Conservation (phyloP, 2,797 vertebrate genomes). For the Decapterus maruadsi region DNA sequence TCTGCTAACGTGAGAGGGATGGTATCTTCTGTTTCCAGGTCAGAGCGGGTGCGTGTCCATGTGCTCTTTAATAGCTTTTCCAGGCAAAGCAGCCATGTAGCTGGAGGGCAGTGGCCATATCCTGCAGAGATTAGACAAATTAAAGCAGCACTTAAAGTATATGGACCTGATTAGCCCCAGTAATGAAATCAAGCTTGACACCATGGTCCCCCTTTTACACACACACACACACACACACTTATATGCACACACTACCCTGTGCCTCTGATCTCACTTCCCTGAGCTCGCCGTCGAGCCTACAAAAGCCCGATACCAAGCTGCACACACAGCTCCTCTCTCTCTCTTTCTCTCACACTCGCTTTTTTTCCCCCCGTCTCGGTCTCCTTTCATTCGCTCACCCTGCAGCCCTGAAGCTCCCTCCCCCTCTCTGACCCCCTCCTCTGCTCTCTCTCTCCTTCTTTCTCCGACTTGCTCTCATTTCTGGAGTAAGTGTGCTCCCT, state of each 20-base stretch:
- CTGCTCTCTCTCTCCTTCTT: not conserved
- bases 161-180: constrained; percentile 79
- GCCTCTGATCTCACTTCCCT: constrained; percentile 54
- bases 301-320: constrained; percentile 54
- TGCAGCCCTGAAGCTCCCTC: constrained; percentile 48
- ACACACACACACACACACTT: constrained; percentile 12
- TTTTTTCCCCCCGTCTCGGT: constrained; percentile 15
- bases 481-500: constrained; percentile 95
- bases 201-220: constrained; percentile 50
- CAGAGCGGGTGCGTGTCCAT: constrained; percentile 11
- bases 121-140: constrained; percentile 79
- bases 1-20: constrained; percentile 7
- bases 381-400: constrained; percentile 52
- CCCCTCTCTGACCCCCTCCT: constrained; percentile 3
- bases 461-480: constrained; percentile 79
- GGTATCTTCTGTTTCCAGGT: constrained; percentile 28
- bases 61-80: constrained; percentile 42
- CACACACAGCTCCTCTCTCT: constrained; percentile 44
- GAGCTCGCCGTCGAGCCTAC: constrained; percentile 52
- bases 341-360: constrained; percentile 22
- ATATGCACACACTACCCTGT: constrained; percentile 27
- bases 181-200: constrained; percentile 81
- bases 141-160: constrained; percentile 82
- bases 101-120: constrained; percentile 60
- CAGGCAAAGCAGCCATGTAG: constrained; percentile 59